Conservation (phyloP, 2,888 invertebrate genomes). For the Cetonia aurata region DNA sequence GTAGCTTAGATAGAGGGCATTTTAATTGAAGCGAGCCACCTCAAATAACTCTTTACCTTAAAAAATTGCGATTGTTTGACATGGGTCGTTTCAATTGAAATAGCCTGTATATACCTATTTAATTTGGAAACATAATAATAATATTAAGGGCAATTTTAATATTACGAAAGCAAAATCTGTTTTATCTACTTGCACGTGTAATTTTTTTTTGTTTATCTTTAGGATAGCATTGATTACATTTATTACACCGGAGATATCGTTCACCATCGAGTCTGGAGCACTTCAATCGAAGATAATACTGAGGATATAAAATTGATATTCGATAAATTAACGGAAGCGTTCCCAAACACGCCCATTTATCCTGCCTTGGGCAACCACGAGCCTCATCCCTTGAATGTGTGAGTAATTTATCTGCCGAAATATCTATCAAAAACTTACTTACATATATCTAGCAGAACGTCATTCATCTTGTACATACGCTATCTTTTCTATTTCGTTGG, state of each 20-base stretch:
- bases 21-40: too few relatives aligned
- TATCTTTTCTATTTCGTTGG: too few relatives aligned
- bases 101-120: too few relatives aligned
- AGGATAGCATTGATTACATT: constrained; percentile 68
- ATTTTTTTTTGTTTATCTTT: not conserved
- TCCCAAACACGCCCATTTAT: constrained; percentile 70
- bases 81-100: too few relatives aligned
- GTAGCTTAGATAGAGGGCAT: not conserved
- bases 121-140: too few relatives aligned
- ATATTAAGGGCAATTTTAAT: too few relatives aligned
- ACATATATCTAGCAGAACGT: too few relatives aligned
- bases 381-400: constrained; percentile 84
- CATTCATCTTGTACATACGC: too few relatives aligned
- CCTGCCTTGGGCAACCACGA: constrained; percentile 79
- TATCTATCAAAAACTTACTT: not conserved
- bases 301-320: constrained; percentile 71
- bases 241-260: constrained; percentile 90
- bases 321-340: constrained; percentile 62
- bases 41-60: too few relatives aligned
- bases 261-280: constrained; percentile 89
- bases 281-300: constrained; percentile 74
- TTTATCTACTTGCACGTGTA: not conserved
- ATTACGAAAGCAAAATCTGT: not conserved
- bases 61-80: too few relatives aligned
- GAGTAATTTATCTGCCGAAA: constrained; percentile 60